phyloP scores from a whole-genome alignment of 2,888 invertebrate genomes.

The Aphodius sticticus region DNA sequence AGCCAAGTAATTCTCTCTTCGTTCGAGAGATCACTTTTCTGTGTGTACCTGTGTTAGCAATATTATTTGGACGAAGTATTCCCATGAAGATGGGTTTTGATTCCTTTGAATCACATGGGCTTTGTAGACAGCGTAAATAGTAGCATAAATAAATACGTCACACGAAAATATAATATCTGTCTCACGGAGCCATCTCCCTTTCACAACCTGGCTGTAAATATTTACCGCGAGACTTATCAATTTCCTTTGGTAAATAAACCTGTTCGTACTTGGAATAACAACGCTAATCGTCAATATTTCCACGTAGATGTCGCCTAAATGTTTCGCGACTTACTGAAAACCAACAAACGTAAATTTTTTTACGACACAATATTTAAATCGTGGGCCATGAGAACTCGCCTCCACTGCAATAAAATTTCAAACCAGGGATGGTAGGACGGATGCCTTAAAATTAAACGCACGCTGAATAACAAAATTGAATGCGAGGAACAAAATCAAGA shows the following conservation, averaged over 20 bases:
- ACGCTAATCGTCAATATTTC: neutral
- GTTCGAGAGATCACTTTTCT: too few relatives aligned
- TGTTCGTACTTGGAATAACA: neutral
- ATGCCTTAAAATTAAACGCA: neutral
- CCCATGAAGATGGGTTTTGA: too few relatives aligned
- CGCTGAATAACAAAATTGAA: neutral
- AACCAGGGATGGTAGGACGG: neutral
- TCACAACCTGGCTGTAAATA: conserved; percentile 6
- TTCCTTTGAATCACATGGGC: neutral
- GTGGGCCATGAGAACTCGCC: neutral
- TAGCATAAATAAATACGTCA: conserved; percentile 5
- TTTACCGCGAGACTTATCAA: neutral
- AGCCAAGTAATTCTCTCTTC: too few relatives aligned
- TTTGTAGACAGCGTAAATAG: neutral
- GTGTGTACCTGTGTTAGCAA: too few relatives aligned
- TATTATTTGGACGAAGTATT: too few relatives aligned
- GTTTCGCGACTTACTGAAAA: neutral
- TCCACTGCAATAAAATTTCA: neutral
- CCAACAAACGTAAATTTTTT: conserved; percentile 5
- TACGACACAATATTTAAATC: neutral
- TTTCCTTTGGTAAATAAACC: conserved; percentile 15
- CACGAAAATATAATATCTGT: conserved; percentile 7
- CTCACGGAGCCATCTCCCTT: neutral
- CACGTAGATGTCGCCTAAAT: neutral
- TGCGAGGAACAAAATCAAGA: neutral